Conservation (phyloP, 2,888 invertebrate species). For the Macaria liturata region DNA sequence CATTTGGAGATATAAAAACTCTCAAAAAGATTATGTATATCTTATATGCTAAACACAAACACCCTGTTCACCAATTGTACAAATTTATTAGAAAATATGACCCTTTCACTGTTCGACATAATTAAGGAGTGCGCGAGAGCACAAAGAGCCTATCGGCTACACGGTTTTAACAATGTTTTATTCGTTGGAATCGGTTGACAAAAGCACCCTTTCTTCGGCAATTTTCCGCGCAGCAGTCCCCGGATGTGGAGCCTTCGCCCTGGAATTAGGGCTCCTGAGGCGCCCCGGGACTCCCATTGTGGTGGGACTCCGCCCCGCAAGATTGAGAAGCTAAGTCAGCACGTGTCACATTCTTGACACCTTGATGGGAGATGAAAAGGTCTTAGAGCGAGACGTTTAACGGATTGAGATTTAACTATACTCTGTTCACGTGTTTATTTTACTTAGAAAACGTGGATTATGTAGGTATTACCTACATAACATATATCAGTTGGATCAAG, state of each 20-base stretch:
- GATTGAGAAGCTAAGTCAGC: constrained; percentile 60
- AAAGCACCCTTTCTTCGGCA: constrained; percentile 80
- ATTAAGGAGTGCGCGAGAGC: constrained; percentile 76
- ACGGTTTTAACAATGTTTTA: constrained; percentile 75
- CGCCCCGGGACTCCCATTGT: constrained; percentile 73
- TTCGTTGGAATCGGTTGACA: constrained; percentile 81
- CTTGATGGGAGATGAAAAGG: constrained; percentile 29
- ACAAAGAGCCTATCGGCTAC: constrained; percentile 78
- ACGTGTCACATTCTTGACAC: constrained; percentile 66
- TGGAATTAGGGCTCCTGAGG: constrained; percentile 71
- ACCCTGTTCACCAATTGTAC: constrained; percentile 61
- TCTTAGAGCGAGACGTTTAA: constrained; percentile 20
- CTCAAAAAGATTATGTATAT: too few species aligned
- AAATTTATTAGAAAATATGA: constrained; percentile 82
- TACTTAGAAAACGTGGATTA: too few species aligned
- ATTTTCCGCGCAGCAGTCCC: constrained; percentile 76
- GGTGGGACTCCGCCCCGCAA: constrained; percentile 72
- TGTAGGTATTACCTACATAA: too few species aligned
- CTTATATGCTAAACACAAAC: constrained; percentile 33
- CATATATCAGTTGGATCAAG: too few species aligned
- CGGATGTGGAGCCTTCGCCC: constrained; percentile 73
- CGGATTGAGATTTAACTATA: constrained; percentile 22
- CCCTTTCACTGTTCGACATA: constrained; percentile 81
- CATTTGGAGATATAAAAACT: too few species aligned
- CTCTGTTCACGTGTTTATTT: background rate